Percentiles rank a stretch among this genome's conserved stretches.
Evolutionary conservation across 2,888 invertebrate genomes (phyloP).

Genomic region (Mesorhabditis sp.): DNA sequence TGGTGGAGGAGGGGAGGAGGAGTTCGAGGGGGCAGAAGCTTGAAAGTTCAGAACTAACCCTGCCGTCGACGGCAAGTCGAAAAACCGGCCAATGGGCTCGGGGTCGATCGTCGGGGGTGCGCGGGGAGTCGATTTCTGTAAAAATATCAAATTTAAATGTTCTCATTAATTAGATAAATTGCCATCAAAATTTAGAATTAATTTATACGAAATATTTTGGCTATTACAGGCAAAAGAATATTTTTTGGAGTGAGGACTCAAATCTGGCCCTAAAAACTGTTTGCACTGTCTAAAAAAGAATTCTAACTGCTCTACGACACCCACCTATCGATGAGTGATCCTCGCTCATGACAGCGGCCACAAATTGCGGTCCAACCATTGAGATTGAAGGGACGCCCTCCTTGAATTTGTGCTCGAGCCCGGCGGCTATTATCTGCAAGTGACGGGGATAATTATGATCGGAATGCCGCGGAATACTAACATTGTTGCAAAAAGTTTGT

Average conservation of each 20-base stretch:
- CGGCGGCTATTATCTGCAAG: background rate
- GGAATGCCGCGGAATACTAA: too few species aligned
- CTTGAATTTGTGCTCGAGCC: constrained; percentile 1
- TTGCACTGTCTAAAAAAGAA: too few species aligned
- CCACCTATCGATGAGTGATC: background rate
- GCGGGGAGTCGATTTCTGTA: background rate
- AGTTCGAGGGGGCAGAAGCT: too few species aligned
- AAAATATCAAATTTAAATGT: background rate
- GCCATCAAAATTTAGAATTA: background rate
- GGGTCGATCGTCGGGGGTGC: background rate
- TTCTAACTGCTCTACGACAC: too few species aligned
- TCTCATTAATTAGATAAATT: background rate
- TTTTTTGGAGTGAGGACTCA: too few species aligned
- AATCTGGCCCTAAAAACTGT: too few species aligned
- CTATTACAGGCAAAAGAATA: too few species aligned
- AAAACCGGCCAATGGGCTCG: constrained; percentile 5
- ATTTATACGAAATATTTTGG: too few species aligned
- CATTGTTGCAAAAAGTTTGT: background rate
- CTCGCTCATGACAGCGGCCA: background rate
- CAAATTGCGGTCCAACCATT: constrained; percentile 5
- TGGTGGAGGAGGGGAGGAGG: too few species aligned
- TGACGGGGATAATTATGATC: too few species aligned
- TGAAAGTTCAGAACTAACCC: background rate
- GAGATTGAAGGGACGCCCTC: background rate
- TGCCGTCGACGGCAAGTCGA: constrained; percentile 2